Conservation (phyloP, 1,140 invertebrate species). For the Aphaenogaster floridana region DNA sequence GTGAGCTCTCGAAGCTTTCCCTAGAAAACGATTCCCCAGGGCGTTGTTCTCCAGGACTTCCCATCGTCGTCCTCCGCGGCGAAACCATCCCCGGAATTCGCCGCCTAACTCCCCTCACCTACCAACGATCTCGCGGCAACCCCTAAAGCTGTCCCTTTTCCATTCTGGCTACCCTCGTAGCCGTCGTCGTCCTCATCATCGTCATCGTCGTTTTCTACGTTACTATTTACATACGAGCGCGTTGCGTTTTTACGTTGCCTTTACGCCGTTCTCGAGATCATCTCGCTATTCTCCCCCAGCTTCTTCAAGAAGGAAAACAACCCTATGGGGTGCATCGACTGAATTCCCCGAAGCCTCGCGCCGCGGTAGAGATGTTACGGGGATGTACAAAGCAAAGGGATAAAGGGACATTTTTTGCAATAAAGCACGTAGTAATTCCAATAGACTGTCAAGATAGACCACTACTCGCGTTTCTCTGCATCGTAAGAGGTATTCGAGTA, state of each 20-base stretch:
- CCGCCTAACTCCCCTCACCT: slow-evolving; percentile 27
- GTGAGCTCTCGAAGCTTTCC: slow-evolving; percentile 51
- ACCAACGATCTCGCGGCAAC: slow-evolving; percentile 18
- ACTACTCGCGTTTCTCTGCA: neutral
- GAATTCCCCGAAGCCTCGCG: slow-evolving; percentile 2
- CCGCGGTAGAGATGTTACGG: slow-evolving; percentile 22
- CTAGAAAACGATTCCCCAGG: slow-evolving; percentile 75
- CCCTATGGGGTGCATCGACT: neutral
- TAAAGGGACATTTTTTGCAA: slow-evolving; percentile 15
- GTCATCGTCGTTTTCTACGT: slow-evolving; percentile 1
- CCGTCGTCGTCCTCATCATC: slow-evolving; percentile 15
- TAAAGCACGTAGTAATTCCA: slow-evolving; percentile 21
- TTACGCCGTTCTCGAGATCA: slow-evolving; percentile 59
- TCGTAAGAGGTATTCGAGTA: neutral
- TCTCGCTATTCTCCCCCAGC: slow-evolving; percentile 4
- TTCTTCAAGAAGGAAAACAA: slow-evolving; percentile 16
- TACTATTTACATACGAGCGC: slow-evolving; percentile 65
- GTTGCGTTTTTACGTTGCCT: slow-evolving; percentile 46
- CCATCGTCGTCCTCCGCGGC: slow-evolving; percentile 70
- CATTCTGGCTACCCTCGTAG: slow-evolving; percentile 26
- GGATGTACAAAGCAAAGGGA: neutral
- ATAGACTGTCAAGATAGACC: neutral
- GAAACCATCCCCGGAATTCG: slow-evolving; percentile 33
- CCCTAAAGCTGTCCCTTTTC: slow-evolving; percentile 47
- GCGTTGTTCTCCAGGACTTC: slow-evolving; percentile 73